Base-by-base conservation (phyloP, 2,113 vertebrate genomes). In the Cyrtonyx montezumae region DNA sequence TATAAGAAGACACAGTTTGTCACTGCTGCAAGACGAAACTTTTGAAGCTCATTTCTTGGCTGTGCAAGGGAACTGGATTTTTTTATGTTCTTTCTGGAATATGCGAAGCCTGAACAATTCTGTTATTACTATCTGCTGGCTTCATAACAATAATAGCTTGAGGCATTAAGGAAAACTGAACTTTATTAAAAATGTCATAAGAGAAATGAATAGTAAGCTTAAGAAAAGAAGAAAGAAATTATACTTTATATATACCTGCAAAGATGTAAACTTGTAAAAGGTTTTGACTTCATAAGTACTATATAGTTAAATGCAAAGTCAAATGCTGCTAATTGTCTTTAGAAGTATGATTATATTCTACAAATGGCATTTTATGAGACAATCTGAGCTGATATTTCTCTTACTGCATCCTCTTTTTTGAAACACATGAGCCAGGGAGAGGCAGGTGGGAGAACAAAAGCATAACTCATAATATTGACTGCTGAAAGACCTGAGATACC, bases 111-210 rank as follows among this genome's bases (percentile, higher is more conserved):
- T 40, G 45, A 91, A 42, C 74, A 82, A 79, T 79, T 91, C 42
- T 84, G 9, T 84, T 75, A n/a, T 28, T 92, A 81, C 77, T 53
- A 5, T 89, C 45, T 65, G 25, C 65, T 87, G 71, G 43, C 61
- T 95, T 26, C 83, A 71, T 49, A 87, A 89, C 63, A 92, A 88
- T 59, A 95, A 91, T 85, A 92, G 48, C 94, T 94, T 68, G 48
- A 88, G 93, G 91, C 87, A 91, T 22, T 65, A 80, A 78, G 58
- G n/a, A 95, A 96, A 94, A 85, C 12, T 10, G 42, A 85, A 75
- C 84, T 94, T 95, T 87, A 95, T 95, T 92, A 85, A 94, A 96
- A 94, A 93, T 67, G 79, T 89, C 67, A 71, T 95, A 55, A 85
- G 87, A 93, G 8, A 87, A 76, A 84, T 69, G 1, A 94, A 89